Conservation (phyloP, 1,140 invertebrate species). For the Plectus sambesii region DNA sequence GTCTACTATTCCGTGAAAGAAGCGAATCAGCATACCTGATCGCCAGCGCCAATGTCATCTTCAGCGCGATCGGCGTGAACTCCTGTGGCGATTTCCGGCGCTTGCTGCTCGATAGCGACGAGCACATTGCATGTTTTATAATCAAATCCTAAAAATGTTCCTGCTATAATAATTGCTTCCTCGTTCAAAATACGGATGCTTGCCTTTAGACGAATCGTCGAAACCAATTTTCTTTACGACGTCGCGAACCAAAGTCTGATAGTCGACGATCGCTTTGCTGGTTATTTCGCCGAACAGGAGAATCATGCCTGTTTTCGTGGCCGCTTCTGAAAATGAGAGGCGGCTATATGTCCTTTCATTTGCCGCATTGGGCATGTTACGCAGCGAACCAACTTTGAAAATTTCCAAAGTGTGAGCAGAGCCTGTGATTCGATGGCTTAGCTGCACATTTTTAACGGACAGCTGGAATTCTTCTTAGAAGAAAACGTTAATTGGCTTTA, state of each 20-base stretch:
- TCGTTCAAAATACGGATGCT: neutral
- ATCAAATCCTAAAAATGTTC: slow-evolving; percentile 68
- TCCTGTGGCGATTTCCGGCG: slow-evolving; percentile 82
- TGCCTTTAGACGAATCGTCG: slow-evolving; percentile 80
- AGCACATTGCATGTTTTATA: slow-evolving; percentile 93
- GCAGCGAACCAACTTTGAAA: too few relatives aligned
- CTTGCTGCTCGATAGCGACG: slow-evolving; percentile 89
- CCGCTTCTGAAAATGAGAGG: slow-evolving; percentile 49
- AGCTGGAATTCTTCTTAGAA: too few relatives aligned
- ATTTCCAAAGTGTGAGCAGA: too few relatives aligned
- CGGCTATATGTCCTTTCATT: too few relatives aligned
- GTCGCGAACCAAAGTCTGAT: slow-evolving; percentile 85
- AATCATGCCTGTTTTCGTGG: slow-evolving; percentile 56
- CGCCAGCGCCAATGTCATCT: slow-evolving; percentile 91
- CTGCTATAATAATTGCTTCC: too few relatives aligned
- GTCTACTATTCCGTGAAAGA: too few relatives aligned
- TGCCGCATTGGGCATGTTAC: too few relatives aligned
- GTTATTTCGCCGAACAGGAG: slow-evolving; percentile 58
- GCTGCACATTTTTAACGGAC: too few relatives aligned
- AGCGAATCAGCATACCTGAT: too few relatives aligned
- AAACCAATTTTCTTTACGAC: slow-evolving; percentile 95
- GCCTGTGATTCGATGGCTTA: too few relatives aligned
- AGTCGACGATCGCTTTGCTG: slow-evolving; percentile 74
- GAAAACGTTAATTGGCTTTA: too few relatives aligned
- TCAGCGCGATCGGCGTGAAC: slow-evolving; percentile 79